Base-by-base conservation (phyloP, 2,888 invertebrate species). In the Diarsia mendica region DNA sequence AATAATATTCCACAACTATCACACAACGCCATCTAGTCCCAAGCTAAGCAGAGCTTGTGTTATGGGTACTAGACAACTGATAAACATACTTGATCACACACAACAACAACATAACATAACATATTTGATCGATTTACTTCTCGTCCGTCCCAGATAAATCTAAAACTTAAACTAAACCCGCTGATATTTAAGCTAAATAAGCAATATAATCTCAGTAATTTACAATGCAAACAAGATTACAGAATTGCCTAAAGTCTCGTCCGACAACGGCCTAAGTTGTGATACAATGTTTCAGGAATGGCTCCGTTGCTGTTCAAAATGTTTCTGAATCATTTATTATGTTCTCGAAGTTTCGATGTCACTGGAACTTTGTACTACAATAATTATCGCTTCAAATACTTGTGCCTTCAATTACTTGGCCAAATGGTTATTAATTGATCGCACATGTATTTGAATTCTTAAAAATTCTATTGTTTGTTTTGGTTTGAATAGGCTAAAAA, bases 151-250 rank as follows among this genome's bases (percentile, higher is more conserved):
- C 0, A 44, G 44, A 61, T 44, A 18, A 13, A 60, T 28, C 11
- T 15, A 0, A 10, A 33, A 55, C 1, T 20, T 3, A 18, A 55
- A 4, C 20, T 23, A 3, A 20, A 20, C 3, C 10, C 18, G 5
- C 33, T 18, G 15, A 46, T 58, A 20, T 72, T 51, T 5, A 15
- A 15, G 2, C 11, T 46, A 75, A 64, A 51, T 28, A 23, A 1
- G 15, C 28, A 28, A 11, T 65, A n/a, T 8, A 20, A 48, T n/a
- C 15, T 48, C 39, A n/a, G 18, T 55, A 23, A 66, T 75, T n/a
- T 75, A 28, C n/a, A 58, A 67, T 67, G 28, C 48, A 44, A 77
- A 75, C 77, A 44, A 44, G 67, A 58, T 77, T n/a, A 49, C n/a
- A 15, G 49, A 44, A 49, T 67, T 77, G 28, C 49, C n/a, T 49